A percentile compares a stretch with the other conserved stretches of the same genome.
Conservation (phyloP, 2,888 invertebrate species). For the Rotaria sp. region DNA sequence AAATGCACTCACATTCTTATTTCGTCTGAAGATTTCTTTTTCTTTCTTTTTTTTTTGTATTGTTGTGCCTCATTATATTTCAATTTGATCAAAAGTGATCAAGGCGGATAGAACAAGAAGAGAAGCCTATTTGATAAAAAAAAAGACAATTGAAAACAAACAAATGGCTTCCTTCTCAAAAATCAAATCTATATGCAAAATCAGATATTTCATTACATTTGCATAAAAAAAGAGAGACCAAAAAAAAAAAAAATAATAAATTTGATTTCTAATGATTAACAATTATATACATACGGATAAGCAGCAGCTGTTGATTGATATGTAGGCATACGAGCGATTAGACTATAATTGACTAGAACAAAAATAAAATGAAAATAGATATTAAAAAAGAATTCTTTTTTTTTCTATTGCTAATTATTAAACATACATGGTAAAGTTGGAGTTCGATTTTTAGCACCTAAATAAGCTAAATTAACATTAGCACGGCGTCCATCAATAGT, state of each 20-base stretch:
- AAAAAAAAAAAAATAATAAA: not conserved
- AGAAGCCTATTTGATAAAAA: not conserved
- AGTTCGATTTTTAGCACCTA: slow-evolving; percentile 79
- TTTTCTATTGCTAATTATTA: not conserved
- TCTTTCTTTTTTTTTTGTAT: not conserved
- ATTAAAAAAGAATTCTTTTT: not conserved
- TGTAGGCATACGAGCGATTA: not conserved
- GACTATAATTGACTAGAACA: not conserved
- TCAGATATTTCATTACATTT: not conserved
- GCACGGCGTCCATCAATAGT: slow-evolving; percentile 96
- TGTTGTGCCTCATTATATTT: not conserved
- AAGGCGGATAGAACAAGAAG: not conserved
- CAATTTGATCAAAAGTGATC: not conserved
- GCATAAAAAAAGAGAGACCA: not conserved
- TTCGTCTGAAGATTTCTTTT: not conserved
- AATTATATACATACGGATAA: slow-evolving; percentile 28
- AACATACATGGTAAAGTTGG: not conserved
- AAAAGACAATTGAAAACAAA: slow-evolving; percentile 7
- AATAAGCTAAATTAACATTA: slow-evolving; percentile 90
- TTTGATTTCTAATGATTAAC: not conserved
- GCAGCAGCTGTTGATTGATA: not conserved
- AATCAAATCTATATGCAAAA: slow-evolving; percentile 19
- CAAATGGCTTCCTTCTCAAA: not conserved
- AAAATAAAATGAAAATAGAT: not conserved
- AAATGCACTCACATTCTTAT: not conserved